Evolutionary conservation across 2,888 invertebrate species (phyloP).

Genomic region (Drosophila sordidapex): DNA sequence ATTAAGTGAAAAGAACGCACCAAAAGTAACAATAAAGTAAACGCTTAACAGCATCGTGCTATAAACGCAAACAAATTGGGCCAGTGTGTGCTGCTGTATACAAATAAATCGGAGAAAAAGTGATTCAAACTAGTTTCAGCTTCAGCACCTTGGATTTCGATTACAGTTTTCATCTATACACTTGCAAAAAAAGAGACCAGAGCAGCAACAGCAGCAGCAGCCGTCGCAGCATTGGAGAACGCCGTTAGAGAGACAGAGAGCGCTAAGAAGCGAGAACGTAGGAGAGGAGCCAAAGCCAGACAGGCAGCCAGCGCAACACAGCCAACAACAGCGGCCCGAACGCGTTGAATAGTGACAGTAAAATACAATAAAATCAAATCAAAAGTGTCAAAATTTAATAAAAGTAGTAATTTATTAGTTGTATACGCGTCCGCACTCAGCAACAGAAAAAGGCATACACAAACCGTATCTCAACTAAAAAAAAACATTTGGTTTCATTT

Average conservation of each 20-base stretch:
- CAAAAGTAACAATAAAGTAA: conserved; percentile 58
- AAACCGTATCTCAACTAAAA: conserved; percentile 48
- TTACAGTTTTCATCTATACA: conserved; percentile 75
- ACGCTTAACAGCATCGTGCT: conserved; percentile 40
- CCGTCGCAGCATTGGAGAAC: conserved; percentile 57
- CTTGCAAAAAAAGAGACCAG: conserved; percentile 68
- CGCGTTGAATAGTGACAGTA: conserved; percentile 56
- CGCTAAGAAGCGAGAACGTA: conserved; percentile 63
- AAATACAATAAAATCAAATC: conserved; percentile 6
- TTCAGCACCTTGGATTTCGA: conserved; percentile 70
- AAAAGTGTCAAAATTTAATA: conserved; percentile 26
- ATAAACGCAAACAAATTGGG: conserved; percentile 35
- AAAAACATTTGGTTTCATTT: conserved; percentile 54
- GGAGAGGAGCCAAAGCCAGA: conserved; percentile 59
- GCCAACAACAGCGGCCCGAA: conserved; percentile 62
- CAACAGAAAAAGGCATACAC: conserved; percentile 34
- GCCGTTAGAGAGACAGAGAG: conserved; percentile 55
- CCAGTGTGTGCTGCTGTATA: conserved; percentile 62
- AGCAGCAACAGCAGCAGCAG: conserved; percentile 49
- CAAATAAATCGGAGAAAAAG: conserved; percentile 53
- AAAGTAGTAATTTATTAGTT: conserved; percentile 30
- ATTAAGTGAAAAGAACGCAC: conserved; percentile 78
- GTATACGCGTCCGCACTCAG: conserved; percentile 13
- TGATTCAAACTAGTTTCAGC: conserved; percentile 71
- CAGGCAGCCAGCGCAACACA: conserved; percentile 73